Percentiles rank a stretch among this genome's conserved stretches.
These are phyloP conservation scores for Orthosia cruda DNA, from an alignment of 2,888 invertebrate genomes.

Conservation along the genomic window DNA sequence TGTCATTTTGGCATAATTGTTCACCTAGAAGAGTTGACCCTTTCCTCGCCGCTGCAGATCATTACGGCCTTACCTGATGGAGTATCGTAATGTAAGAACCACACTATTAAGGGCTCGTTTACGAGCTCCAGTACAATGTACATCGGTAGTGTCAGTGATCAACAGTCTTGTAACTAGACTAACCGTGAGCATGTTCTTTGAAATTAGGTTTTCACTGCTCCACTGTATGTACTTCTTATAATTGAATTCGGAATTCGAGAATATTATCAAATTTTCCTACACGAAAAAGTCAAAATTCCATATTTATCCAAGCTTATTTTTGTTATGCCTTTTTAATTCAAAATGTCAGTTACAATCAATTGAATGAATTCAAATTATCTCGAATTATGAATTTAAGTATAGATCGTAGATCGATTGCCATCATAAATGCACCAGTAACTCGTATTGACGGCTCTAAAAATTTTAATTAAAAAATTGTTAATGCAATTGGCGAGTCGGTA, in stretches of 20 bases:
- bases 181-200: background rate
- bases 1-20: constrained; percentile 49
- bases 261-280: no score
- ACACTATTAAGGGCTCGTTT: background rate
- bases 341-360: no score
- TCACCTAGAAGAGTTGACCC: constrained; percentile 23
- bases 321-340: no score
- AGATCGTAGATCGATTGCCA: background rate
- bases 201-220: background rate
- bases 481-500: background rate
- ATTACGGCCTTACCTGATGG: background rate
- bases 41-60: constrained; percentile 6
- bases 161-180: background rate
- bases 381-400: no score
- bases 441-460: background rate
- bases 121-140: background rate
- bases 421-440: background rate
- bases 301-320: no score
- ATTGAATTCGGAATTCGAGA: no score
- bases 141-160: background rate
- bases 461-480: background rate
- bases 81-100: constrained; percentile 13
- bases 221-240: background rate
- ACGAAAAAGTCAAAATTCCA: no score
- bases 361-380: no score